A percentile compares a stretch with the other conserved stretches of the same genome.
Conservation (phyloP, 2,888 invertebrate species). For the Cephalotes varians region DNA sequence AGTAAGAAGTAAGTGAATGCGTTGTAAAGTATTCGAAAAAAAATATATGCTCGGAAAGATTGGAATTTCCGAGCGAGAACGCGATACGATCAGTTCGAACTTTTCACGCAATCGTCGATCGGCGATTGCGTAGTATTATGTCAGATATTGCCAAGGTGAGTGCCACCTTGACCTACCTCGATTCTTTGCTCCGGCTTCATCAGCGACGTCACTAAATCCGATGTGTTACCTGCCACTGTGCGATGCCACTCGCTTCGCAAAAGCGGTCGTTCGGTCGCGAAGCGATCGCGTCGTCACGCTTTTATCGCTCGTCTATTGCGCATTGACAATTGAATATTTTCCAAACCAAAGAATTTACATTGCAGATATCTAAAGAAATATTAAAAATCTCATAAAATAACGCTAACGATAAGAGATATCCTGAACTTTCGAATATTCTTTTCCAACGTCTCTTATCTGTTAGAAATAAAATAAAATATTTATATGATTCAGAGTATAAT, state of each 20-base stretch:
- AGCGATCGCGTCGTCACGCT: background rate
- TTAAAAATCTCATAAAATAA: background rate
- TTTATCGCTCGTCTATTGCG: background rate
- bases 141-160: slow-evolving; percentile 75
- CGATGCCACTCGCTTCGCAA: background rate
- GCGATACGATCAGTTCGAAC: slow-evolving; percentile 27
- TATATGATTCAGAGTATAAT: background rate
- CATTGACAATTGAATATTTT: background rate
- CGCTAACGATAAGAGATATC: background rate
- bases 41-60: background rate
- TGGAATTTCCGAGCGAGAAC: background rate
- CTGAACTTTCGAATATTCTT: background rate
- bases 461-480: background rate
- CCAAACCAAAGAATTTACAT: background rate
- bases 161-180: slow-evolving; percentile 81
- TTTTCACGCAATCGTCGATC: slow-evolving; percentile 62
- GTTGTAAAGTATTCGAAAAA: background rate
- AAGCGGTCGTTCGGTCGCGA: background rate
- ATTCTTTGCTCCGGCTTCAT: slow-evolving; percentile 77
- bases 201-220: slow-evolving; percentile 72
- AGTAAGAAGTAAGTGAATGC: slow-evolving; percentile 89
- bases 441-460: background rate
- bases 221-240: slow-evolving; percentile 8
- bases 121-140: slow-evolving; percentile 72
- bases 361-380: background rate